phyloP scores from a whole-genome alignment of 2,888 invertebrate genomes.

The Oxystoma pomonae region DNA sequence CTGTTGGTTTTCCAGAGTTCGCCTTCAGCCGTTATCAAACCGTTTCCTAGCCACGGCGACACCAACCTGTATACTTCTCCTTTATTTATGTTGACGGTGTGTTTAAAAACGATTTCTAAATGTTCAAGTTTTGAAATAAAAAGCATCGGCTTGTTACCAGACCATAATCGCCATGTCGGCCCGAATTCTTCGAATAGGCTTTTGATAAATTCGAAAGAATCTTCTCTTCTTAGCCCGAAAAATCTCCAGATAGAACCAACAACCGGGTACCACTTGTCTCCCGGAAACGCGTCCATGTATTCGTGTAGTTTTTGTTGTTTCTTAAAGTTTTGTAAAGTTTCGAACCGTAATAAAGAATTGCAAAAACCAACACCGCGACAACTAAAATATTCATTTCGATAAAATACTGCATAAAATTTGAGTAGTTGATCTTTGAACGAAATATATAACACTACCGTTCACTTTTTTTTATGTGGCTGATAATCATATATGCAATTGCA shows the following conservation, averaged over 20 bases:
- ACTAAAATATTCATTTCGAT: too few species aligned
- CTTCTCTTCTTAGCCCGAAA: background rate
- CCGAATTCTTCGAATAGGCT: background rate
- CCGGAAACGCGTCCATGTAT: background rate
- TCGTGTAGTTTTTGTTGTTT: background rate
- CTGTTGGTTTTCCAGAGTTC: background rate
- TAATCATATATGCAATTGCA: too few species aligned
- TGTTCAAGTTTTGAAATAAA: background rate
- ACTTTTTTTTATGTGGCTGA: too few species aligned
- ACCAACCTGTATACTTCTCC: background rate
- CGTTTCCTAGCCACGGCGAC: background rate
- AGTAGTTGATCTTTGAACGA: too few species aligned
- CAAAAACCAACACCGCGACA: too few species aligned
- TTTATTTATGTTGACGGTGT: background rate
- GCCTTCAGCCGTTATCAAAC: background rate
- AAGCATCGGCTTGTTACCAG: background rate
- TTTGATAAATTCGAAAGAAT: background rate
- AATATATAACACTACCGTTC: too few species aligned
- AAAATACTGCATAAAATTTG: too few species aligned
- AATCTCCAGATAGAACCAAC: background rate
- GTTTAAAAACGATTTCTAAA: background rate
- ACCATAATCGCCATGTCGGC: background rate
- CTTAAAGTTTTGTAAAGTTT: slow-evolving; percentile 1
- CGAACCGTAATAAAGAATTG: too few species aligned
- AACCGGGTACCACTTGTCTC: background rate